These are phyloP conservation scores for Drosophila histrio DNA, from an alignment of 2,888 invertebrate species.

Conservation along the genomic window DNA sequence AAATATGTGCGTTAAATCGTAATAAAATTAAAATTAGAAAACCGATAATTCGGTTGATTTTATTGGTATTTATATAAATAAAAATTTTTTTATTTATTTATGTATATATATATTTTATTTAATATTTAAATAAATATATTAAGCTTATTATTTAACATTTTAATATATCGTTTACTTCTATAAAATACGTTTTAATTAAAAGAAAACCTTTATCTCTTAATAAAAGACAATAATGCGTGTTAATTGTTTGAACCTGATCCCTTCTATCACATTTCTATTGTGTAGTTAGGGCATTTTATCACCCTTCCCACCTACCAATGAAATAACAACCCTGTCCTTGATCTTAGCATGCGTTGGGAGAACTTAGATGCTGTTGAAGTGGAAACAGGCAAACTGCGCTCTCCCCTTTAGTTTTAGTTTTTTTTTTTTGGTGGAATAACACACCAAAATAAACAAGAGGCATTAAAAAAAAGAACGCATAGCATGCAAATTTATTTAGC, in stretches of 20 bases:
- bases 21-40: background rate
- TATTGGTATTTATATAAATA: background rate
- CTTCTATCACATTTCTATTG: background rate
- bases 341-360: background rate
- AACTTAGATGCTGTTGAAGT: background rate
- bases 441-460: conserved; percentile 56
- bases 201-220: too few species aligned
- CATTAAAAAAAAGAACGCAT: conserved; percentile 62
- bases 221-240: too few species aligned
- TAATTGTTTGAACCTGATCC: too few species aligned
- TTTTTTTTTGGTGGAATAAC: conserved; percentile 4
- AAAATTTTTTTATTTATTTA: too few species aligned
- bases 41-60: too few species aligned
- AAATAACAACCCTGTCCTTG: background rate
- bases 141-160: background rate
- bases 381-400: conserved; percentile 23
- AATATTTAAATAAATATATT: background rate
- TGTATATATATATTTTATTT: background rate
- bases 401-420: conserved; percentile 15
- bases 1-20: background rate
- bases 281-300: conserved; percentile 4
- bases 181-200: too few species aligned
- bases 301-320: background rate
- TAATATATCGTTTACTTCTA: too few species aligned
- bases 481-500: conserved; percentile 76